Evolutionary conservation across 1,140 invertebrate genomes (phyloP).

Genomic region (Anastrepha obliqua): DNA sequence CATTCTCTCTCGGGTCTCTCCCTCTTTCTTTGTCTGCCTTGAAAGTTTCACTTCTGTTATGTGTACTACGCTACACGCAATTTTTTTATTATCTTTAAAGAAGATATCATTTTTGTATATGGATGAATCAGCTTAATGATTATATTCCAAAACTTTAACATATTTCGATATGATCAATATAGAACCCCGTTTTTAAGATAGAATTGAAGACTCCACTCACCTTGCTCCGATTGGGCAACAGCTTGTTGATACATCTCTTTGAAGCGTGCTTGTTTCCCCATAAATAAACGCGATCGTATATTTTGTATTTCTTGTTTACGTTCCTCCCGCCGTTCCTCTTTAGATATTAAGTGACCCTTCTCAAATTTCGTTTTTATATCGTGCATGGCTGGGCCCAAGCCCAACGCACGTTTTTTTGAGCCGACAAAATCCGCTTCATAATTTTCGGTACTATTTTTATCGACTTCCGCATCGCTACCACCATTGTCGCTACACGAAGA

Average conservation of each 20-base stretch:
- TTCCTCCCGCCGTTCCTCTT: slow-evolving; percentile 84
- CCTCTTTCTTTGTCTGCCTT: too few relatives aligned
- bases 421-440: slow-evolving; percentile 74
- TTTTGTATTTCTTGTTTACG: slow-evolving; percentile 91
- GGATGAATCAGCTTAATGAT: too few relatives aligned
- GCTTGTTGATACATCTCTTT: slow-evolving; percentile 94
- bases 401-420: slow-evolving; percentile 80
- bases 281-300: slow-evolving; percentile 87
- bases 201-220: slow-evolving; percentile 57
- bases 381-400: slow-evolving; percentile 86
- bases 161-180: too few relatives aligned
- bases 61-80: too few relatives aligned
- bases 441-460: slow-evolving; percentile 65
- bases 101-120: too few relatives aligned
- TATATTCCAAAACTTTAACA: not conserved
- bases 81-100: too few relatives aligned
- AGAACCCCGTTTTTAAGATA: not conserved
- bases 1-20: too few relatives aligned
- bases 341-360: slow-evolving; percentile 78
- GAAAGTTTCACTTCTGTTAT: too few relatives aligned
- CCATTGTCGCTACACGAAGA: slow-evolving; percentile 68
- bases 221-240: slow-evolving; percentile 84
- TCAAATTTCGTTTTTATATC: slow-evolving; percentile 89
- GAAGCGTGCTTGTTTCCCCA: slow-evolving; percentile 92
- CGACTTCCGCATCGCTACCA: slow-evolving; percentile 71